phyloP scores from a whole-genome alignment of 2,797 vertebrate genomes.

The Micrastur ruficollis region DNA sequence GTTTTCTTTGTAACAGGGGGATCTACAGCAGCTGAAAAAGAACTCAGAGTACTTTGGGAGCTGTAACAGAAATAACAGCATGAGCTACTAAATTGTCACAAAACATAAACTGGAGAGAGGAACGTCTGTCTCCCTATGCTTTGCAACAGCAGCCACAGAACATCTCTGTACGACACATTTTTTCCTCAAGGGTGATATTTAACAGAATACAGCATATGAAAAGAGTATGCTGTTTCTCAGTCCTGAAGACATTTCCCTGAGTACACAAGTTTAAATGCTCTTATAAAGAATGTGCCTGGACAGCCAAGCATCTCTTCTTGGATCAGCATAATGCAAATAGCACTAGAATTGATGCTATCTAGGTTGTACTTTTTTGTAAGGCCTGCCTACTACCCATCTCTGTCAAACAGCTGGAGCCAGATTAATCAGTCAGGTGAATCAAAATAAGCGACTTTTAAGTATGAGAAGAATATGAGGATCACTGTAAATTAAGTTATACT shows the following conservation, averaged over 20 bases:
- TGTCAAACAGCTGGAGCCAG: background rate
- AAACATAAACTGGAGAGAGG: background rate
- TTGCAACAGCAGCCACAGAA: background rate
- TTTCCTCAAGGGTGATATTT: background rate
- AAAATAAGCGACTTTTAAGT: background rate
- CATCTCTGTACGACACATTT: background rate
- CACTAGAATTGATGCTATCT: background rate
- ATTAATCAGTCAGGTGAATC: background rate
- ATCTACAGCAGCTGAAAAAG: background rate
- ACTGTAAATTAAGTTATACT: background rate
- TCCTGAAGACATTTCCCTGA: background rate
- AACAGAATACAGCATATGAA: background rate
- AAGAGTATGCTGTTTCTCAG: background rate
- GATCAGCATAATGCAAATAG: background rate
- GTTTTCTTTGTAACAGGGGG: background rate
- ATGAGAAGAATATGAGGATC: background rate
- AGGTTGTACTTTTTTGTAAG: background rate
- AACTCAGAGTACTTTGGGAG: background rate
- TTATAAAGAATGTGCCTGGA: background rate
- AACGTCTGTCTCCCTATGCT: background rate
- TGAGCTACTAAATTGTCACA: background rate
- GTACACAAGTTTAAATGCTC: background rate
- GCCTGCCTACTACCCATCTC: background rate
- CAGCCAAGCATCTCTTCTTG: background rate
- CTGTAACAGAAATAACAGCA: background rate